Percentiles rank a stretch among this genome's conserved stretches.
Evolutionary conservation across 2,797 vertebrate genomes (phyloP).

Genomic region (Potorous gilbertii): DNA sequence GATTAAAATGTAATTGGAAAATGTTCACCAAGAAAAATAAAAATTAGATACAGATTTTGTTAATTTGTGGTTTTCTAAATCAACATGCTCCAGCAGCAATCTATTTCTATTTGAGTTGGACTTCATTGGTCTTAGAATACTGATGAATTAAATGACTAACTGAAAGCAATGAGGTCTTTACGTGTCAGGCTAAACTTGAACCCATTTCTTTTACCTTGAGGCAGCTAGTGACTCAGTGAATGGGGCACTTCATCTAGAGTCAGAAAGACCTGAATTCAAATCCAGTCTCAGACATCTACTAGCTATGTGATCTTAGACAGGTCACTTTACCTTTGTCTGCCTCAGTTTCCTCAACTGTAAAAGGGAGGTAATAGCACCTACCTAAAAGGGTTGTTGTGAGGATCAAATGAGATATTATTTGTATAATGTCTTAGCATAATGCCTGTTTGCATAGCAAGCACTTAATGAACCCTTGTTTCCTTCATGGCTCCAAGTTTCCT

Average conservation of each 20-base stretch:
- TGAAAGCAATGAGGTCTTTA: background rate
- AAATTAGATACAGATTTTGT: background rate
- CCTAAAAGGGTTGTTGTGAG: background rate
- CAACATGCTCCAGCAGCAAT: background rate
- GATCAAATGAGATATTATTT: background rate
- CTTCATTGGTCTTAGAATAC: background rate
- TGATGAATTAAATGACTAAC: background rate
- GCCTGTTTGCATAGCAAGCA: background rate
- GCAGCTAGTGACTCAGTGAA: background rate
- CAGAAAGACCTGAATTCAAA: background rate
- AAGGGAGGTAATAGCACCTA: background rate
- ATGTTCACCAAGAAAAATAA: background rate
- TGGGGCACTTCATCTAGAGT: background rate
- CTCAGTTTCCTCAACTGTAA: background rate
- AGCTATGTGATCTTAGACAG: background rate
- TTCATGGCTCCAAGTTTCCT: background rate
- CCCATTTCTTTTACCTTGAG: background rate
- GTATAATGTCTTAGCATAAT: too few relatives aligned
- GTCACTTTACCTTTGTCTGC: background rate
- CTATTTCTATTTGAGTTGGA: background rate
- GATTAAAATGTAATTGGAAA: background rate
- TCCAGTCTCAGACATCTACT: background rate
- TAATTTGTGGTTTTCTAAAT: background rate
- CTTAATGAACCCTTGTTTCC: background rate
- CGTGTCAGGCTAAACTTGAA: background rate